These are phyloP conservation scores for Propithecus perrieri DNA, from an alignment of 2,797 vertebrate genomes.

Conservation along the genomic window DNA sequence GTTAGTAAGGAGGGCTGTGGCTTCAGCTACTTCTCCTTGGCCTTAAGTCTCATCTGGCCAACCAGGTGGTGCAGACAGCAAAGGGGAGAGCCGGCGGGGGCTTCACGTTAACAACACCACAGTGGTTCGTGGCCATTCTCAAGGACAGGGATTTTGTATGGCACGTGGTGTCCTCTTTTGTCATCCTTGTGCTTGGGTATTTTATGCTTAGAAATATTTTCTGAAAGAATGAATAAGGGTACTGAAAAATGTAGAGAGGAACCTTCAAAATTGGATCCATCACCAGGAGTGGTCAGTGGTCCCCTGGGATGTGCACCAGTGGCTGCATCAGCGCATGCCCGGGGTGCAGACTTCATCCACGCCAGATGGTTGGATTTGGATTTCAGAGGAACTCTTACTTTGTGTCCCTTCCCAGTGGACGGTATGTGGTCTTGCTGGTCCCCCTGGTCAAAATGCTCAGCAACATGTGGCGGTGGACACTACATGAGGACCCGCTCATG, in stretches of 20 bases:
- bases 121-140: fast-evolving
- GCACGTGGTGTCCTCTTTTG: fast-evolving
- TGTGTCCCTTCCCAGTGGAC: conserved; percentile 89
- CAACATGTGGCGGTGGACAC: conserved; percentile 97
- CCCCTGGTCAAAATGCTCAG: conserved; percentile 97
- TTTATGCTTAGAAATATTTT: background rate
- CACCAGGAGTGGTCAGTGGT: fast-evolving
- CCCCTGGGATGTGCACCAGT: fast-evolving
- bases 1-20: background rate
- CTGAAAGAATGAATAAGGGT: background rate
- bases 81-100: background rate
- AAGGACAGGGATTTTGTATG: fast-evolving
- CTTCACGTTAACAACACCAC: background rate
- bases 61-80: background rate
- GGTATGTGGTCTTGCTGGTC: conserved; percentile 99
- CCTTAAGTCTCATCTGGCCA: background rate
- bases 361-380: fast-evolving
- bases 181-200: background rate
- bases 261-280: background rate
- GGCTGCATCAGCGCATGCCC: fast-evolving
- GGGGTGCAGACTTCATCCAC: fast-evolving
- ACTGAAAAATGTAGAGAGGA: too few relatives aligned
- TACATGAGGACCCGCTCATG: conserved; percentile 97
- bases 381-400: background rate
- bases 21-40: background rate